Conservation (phyloP, 2,113 vertebrate genomes). For the Apaloderma vittatum region DNA sequence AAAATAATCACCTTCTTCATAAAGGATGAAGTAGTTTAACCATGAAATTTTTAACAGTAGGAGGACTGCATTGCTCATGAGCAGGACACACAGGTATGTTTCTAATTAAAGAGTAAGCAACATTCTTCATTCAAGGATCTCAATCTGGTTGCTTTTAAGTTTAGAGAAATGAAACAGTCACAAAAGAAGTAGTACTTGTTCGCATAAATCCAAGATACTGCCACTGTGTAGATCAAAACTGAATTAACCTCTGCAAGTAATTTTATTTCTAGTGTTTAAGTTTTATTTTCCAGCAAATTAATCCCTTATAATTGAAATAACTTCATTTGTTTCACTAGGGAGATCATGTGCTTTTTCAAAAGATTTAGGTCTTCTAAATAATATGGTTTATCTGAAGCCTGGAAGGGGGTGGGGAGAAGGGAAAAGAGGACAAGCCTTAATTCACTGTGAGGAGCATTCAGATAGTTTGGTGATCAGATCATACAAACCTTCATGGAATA, state of each 20-base stretch:
- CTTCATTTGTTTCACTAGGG: neutral
- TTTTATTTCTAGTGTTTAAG: neutral
- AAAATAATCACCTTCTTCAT: neutral
- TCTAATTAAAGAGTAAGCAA: neutral
- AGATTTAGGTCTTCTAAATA: neutral
- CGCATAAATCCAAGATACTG: neutral
- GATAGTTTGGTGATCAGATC: neutral
- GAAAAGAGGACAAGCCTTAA: neutral
- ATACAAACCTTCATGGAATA: neutral
- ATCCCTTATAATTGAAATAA: neutral
- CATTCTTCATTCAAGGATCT: neutral
- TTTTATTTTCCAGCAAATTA: neutral
- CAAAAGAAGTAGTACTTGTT: neutral
- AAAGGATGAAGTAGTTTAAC: neutral
- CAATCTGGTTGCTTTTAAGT: neutral
- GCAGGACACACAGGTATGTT: neutral
- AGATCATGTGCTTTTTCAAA: neutral
- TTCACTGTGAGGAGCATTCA: neutral
- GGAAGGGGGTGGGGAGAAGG: neutral
- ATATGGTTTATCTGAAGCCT: neutral
- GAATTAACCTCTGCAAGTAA: neutral
- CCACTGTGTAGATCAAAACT: neutral
- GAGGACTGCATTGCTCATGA: neutral
- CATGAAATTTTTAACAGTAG: neutral
- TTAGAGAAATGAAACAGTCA: neutral